Conservation (phyloP, 1,140 invertebrate species). For the Bombus superbus region DNA sequence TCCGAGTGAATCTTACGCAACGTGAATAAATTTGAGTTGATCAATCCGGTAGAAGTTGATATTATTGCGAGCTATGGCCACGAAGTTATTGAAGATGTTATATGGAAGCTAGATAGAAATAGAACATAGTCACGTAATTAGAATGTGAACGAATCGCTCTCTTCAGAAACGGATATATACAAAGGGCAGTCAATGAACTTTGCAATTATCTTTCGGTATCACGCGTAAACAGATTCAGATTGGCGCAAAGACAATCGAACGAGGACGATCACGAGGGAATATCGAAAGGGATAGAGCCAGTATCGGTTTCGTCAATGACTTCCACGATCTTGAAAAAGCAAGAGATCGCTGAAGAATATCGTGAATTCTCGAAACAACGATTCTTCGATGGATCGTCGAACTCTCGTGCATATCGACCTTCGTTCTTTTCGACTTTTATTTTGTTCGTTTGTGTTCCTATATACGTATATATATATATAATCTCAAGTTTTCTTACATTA, state of each 20-base stretch:
- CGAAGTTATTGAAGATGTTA: too few species aligned
- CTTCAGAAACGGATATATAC: not conserved
- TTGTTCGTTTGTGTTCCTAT: conserved; percentile 39
- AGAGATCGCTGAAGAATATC: conserved; percentile 49
- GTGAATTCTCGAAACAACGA: not conserved
- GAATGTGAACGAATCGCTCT: too few species aligned
- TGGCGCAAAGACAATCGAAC: not conserved
- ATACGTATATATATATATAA: too few species aligned
- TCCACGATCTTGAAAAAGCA: conserved; percentile 77
- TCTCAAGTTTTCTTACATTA: not conserved
- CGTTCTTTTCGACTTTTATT: conserved; percentile 12
- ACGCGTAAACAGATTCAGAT: not conserved
- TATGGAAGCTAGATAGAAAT: too few species aligned
- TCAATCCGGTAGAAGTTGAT: too few species aligned
- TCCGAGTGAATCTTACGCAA: too few species aligned
- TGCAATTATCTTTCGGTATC: not conserved
- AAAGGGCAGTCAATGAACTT: not conserved
- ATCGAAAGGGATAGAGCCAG: conserved; percentile 6
- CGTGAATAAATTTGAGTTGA: too few species aligned
- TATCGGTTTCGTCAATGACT: conserved; percentile 70
- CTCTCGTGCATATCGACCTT: not conserved
- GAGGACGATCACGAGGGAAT: not conserved
- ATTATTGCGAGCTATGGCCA: too few species aligned
- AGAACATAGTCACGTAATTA: too few species aligned
- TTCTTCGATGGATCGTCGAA: conserved; percentile 17